These are phyloP conservation scores for Auanema sp. DNA, from an alignment of 2,888 invertebrate genomes.

Conservation along the genomic window DNA sequence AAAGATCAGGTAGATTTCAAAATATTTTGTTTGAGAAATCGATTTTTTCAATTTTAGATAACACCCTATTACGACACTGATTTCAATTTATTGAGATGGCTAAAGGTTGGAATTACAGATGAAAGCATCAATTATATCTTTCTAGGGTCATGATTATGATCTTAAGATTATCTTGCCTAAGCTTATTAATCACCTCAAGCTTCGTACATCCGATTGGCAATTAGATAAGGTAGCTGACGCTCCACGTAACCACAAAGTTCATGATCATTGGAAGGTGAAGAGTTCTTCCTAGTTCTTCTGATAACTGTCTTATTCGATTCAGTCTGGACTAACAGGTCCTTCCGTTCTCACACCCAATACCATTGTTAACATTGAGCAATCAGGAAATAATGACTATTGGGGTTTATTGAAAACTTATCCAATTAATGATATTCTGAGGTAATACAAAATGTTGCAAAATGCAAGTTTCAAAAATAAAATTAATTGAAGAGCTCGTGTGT, in stretches of 20 bases:
- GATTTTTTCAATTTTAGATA: slow-evolving; percentile 19
- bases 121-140: too few relatives aligned
- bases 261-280: slow-evolving; percentile 50
- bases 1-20: slow-evolving; percentile 40
- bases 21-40: background rate
- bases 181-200: slow-evolving; percentile 44
- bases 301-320: slow-evolving; percentile 10
- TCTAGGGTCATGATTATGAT: slow-evolving; percentile 43
- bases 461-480: background rate
- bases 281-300: background rate
- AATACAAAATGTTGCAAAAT: slow-evolving; percentile 2
- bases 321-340: slow-evolving; percentile 52
- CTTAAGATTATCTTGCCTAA: slow-evolving; percentile 46
- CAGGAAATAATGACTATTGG: slow-evolving; percentile 58
- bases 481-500: slow-evolving; percentile 40
- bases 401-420: slow-evolving; percentile 59
- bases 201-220: slow-evolving; percentile 48
- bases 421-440: slow-evolving; percentile 51
- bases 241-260: slow-evolving; percentile 47
- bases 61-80: slow-evolving; percentile 56
- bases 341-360: slow-evolving; percentile 48
- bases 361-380: slow-evolving; percentile 60
- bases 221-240: slow-evolving; percentile 40
- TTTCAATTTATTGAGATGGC: slow-evolving; percentile 52
- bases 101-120: slow-evolving; percentile 19